Percentiles rank a stretch among this genome's conserved stretches.
phyloP scores from a whole-genome alignment of 2,113 vertebrate genomes.

The Oceanodroma tethys region DNA sequence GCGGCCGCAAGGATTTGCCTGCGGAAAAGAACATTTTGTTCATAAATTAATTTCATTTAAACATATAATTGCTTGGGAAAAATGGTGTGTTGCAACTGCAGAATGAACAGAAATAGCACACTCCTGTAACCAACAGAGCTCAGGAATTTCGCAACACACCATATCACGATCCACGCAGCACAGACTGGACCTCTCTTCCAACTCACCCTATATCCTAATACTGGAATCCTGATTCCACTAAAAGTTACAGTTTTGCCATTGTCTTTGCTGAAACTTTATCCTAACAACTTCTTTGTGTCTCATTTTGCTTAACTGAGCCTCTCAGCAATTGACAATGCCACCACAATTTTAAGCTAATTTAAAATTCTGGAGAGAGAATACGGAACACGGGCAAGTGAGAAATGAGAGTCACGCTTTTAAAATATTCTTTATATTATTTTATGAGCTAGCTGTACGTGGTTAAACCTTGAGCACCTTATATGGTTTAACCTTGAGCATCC shows the following conservation, averaged over 20 bases:
- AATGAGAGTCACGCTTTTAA: not conserved
- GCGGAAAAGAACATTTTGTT: not conserved
- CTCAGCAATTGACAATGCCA: not conserved
- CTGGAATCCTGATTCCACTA: not conserved
- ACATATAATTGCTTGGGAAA: not conserved
- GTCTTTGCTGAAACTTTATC: not conserved
- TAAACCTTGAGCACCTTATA: not conserved
- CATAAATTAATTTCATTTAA: not conserved
- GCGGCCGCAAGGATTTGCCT: slow-evolving; percentile 92
- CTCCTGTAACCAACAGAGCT: not conserved
- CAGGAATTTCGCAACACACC: not conserved
- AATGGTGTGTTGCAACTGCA: not conserved
- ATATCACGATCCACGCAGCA: not conserved
- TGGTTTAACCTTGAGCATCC: not conserved
- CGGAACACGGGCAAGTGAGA: not conserved
- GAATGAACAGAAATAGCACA: not conserved
- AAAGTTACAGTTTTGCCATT: not conserved
- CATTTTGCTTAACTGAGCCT: not conserved
- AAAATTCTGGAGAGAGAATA: not conserved
- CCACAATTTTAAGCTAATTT: not conserved
- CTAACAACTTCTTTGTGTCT: not conserved
- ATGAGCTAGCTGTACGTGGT: not conserved
- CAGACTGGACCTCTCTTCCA: not conserved
- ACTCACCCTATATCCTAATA: not conserved
- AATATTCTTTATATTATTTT: not conserved